Percentiles rank a stretch among this genome's conserved stretches.
phyloP scores from a whole-genome alignment of 2,113 vertebrate species.

The Poecile atricapillus region DNA sequence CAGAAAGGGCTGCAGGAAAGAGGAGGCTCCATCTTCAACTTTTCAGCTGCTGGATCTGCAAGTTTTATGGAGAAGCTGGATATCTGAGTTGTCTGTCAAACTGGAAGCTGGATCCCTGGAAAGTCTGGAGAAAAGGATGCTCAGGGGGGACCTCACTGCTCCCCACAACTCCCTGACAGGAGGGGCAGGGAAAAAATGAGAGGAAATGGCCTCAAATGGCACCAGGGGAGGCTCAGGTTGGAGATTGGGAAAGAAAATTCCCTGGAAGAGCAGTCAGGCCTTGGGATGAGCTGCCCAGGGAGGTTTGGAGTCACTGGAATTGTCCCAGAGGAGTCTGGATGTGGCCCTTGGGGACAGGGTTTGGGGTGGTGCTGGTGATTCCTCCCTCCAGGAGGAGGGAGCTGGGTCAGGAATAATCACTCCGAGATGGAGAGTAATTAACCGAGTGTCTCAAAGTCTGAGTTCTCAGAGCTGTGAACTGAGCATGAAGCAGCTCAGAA shows the following conservation, averaged over 20 bases:
- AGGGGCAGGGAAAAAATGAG: background rate
- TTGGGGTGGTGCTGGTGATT: background rate
- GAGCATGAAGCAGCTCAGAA: no score
- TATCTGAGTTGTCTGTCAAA: background rate
- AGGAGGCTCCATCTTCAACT: background rate
- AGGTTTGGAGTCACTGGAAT: background rate
- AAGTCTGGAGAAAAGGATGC: background rate
- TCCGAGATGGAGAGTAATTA: no score
- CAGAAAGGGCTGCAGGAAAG: background rate
- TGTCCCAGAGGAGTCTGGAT: background rate
- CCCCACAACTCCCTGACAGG: background rate
- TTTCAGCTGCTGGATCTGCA: background rate
- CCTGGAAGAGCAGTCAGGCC: background rate
- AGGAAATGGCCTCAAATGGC: background rate
- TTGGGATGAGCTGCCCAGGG: background rate
- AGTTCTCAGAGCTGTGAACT: no score
- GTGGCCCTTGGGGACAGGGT: background rate
- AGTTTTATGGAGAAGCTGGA: background rate
- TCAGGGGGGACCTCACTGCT: background rate
- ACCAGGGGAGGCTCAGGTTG: background rate
- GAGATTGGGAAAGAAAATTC: background rate
- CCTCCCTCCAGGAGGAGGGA: background rate
- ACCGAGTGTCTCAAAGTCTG: no score
- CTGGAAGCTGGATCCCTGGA: background rate
- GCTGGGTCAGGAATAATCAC: no score